These are phyloP conservation scores for Cinara cedri DNA, from an alignment of 2,888 invertebrate genomes.

Conservation along the genomic window DNA sequence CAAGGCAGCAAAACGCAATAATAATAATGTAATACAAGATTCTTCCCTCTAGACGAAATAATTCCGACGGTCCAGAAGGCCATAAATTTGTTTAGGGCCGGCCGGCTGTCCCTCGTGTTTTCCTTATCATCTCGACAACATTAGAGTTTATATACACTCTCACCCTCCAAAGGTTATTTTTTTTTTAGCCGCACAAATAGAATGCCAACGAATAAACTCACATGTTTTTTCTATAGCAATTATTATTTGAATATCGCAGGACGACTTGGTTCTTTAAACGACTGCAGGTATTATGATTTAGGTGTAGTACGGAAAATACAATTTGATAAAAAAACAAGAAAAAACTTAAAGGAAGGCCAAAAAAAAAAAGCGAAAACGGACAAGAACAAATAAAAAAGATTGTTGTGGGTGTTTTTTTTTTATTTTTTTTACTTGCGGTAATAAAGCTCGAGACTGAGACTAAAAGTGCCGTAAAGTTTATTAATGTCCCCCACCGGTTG, in stretches of 20 bases:
- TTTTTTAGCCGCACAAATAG: conserved; percentile 12
- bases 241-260: conserved; percentile 21
- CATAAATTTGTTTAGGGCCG: conserved; percentile 57
- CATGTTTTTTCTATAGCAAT: conserved; percentile 14
- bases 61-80: conserved; percentile 56
- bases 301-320: background rate
- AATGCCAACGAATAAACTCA: background rate
- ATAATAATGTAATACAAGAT: conserved; percentile 57
- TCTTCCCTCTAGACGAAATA: conserved; percentile 56
- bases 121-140: conserved; percentile 54
- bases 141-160: conserved; percentile 48
- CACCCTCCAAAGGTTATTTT: background rate
- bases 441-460: conserved; percentile 54
- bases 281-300: background rate
- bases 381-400: conserved; percentile 55
- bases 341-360: background rate
- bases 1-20: conserved; percentile 54
- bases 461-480: conserved; percentile 57
- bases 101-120: conserved; percentile 56
- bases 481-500: conserved; percentile 57
- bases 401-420: conserved; percentile 37
- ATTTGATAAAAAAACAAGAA: background rate
- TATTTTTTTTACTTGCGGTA: conserved; percentile 54
- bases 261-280: background rate
- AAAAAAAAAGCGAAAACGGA: conserved; percentile 25